Percentiles rank a stretch among this genome's conserved stretches.
These are phyloP conservation scores for Atrina japonica DNA, from an alignment of 2,888 invertebrate species.

Conservation along the genomic window DNA sequence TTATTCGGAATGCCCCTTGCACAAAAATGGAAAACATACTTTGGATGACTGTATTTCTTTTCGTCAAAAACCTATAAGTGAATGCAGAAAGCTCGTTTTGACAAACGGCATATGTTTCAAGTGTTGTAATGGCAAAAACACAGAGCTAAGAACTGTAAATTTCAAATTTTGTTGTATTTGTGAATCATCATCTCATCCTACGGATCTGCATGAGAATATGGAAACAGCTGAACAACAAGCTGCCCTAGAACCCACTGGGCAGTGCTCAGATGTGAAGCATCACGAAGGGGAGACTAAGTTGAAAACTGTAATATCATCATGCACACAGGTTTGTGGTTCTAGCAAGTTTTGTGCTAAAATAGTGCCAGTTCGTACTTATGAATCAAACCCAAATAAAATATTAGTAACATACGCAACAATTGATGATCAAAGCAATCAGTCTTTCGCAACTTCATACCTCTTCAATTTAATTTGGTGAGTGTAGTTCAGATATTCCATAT, in stretches of 20 bases:
- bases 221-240: neutral
- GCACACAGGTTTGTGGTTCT: slow-evolving; percentile 14
- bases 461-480: neutral
- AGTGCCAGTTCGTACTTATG: slow-evolving; percentile 22
- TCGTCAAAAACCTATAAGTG: slow-evolving; percentile 22
- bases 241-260: neutral
- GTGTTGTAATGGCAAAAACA: slow-evolving; percentile 29
- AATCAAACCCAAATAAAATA: neutral
- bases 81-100: slow-evolving; percentile 25
- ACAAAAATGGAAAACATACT: slow-evolving; percentile 12
- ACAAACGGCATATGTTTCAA: slow-evolving; percentile 34
- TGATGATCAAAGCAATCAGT: slow-evolving; percentile 35
- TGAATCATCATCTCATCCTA: slow-evolving; percentile 17
- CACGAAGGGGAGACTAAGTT: slow-evolving; percentile 19
- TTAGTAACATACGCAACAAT: slow-evolving; percentile 24
- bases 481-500: slow-evolving; percentile 18
- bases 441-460: slow-evolving; percentile 13
- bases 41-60: slow-evolving; percentile 28
- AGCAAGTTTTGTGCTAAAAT: slow-evolving; percentile 37
- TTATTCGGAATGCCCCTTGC: slow-evolving; percentile 1
- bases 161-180: slow-evolving; percentile 1
- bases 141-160: slow-evolving; percentile 28
- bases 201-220: slow-evolving; percentile 19
- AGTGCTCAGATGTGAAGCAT: neutral
- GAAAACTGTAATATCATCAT: neutral